Conservation (phyloP, 2,888 invertebrate species). For the Sphinx pinastri region DNA sequence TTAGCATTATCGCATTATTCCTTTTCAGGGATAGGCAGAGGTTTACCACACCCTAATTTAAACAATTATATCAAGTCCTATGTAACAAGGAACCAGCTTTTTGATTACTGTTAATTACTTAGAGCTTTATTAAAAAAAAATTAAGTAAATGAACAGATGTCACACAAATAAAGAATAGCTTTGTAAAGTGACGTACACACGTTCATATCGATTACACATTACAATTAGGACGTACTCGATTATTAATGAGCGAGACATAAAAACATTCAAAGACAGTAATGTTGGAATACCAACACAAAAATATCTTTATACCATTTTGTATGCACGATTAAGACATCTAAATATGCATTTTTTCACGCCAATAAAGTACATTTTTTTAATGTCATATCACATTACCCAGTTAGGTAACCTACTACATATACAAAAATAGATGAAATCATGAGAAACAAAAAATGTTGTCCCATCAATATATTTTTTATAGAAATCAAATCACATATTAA, state of each 20-base stretch:
- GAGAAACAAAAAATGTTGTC: not conserved
- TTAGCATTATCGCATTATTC: too few species aligned
- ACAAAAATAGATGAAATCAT: too few species aligned
- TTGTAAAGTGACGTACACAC: conserved; percentile 35
- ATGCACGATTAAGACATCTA: not conserved
- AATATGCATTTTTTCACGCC: not conserved
- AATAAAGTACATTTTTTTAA: not conserved
- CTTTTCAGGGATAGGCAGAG: too few species aligned
- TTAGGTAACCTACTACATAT: too few species aligned
- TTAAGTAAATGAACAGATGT: not conserved
- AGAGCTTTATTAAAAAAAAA: not conserved
- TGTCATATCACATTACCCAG: too few species aligned
- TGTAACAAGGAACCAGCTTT: too few species aligned
- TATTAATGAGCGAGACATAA: conserved; percentile 50
- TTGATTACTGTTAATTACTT: not conserved
- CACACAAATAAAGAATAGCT: conserved; percentile 1
- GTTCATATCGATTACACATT: conserved; percentile 32
- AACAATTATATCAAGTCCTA: too few species aligned
- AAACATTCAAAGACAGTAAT: conserved; percentile 7
- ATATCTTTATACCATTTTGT: too few species aligned
- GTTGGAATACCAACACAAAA: not conserved
- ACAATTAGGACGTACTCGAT: conserved; percentile 61
- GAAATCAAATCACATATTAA: not conserved
- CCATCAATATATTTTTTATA: not conserved
- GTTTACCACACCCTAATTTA: too few species aligned